Percentiles rank a stretch among this genome's conserved stretches.
phyloP scores from a whole-genome alignment of 2,797 vertebrate species.

The Gallinago solitaria region DNA sequence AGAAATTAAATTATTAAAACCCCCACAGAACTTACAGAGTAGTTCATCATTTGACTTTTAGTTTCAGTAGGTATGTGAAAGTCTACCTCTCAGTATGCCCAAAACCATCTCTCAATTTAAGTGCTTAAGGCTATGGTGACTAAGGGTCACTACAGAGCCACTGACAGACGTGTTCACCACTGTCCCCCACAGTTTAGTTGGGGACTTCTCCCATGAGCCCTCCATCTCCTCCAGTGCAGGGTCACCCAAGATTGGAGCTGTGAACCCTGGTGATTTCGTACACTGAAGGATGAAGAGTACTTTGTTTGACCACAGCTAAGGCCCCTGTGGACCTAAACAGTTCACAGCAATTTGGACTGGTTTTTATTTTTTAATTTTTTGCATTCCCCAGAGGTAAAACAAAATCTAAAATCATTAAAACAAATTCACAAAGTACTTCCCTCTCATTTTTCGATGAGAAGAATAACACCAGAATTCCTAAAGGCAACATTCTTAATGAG shows the following conservation, averaged over 20 bases:
- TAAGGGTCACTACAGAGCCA: background rate
- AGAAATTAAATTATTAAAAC: background rate
- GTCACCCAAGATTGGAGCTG: background rate
- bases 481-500: background rate
- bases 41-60: background rate
- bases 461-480: background rate
- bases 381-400: background rate
- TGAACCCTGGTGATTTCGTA: background rate
- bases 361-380: background rate
- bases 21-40: background rate
- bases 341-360: background rate
- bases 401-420: background rate
- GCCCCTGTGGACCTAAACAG: background rate
- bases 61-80: background rate
- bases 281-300: background rate
- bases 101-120: background rate
- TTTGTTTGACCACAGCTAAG: background rate
- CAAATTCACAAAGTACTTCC: background rate
- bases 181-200: background rate
- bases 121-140: background rate
- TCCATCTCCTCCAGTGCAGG: background rate
- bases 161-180: background rate
- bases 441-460: fast-evolving
- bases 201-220: background rate
- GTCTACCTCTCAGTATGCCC: background rate